phyloP scores from a whole-genome alignment of 2,888 invertebrate genomes.

The Phlogophora meticulosa region DNA sequence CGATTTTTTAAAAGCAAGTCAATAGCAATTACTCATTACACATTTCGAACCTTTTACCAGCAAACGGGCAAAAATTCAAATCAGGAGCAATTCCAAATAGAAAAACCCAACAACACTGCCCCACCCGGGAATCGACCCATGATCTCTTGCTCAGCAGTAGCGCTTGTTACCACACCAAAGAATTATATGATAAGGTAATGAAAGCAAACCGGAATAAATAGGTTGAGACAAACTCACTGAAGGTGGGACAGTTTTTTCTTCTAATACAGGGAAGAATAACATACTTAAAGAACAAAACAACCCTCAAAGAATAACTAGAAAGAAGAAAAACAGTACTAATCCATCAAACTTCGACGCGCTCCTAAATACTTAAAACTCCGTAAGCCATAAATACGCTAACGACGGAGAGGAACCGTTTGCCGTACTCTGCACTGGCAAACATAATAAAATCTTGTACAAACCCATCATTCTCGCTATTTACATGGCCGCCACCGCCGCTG shows the following conservation, averaged over 20 bases:
- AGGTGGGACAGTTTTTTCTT: not conserved
- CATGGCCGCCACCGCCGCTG: slow-evolving; percentile 57
- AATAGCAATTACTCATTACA: too few species aligned
- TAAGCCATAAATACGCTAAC: slow-evolving; percentile 14
- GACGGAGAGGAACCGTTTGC: slow-evolving; percentile 45
- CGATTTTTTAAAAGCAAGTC: too few species aligned
- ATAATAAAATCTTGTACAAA: slow-evolving; percentile 57
- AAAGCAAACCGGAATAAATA: too few species aligned
- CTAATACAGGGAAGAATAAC: not conserved
- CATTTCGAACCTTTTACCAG: too few species aligned
- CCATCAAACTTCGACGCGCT: not conserved
- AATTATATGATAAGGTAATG: too few species aligned
- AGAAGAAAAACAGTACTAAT: slow-evolving; percentile 17
- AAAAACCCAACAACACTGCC: too few species aligned
- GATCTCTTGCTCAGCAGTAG: too few species aligned
- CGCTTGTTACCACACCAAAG: too few species aligned
- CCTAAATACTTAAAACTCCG: slow-evolving; percentile 20
- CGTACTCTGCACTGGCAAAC: slow-evolving; percentile 49
- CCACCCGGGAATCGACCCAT: too few species aligned
- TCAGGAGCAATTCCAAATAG: too few species aligned
- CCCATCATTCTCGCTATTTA: slow-evolving; percentile 62
- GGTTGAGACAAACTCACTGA: too few species aligned
- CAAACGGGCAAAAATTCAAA: too few species aligned
- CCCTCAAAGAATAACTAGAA: slow-evolving; percentile 7
- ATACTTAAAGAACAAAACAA: not conserved